phyloP scores from a whole-genome alignment of 1,140 invertebrate species.

The Eupeodes corollae region DNA sequence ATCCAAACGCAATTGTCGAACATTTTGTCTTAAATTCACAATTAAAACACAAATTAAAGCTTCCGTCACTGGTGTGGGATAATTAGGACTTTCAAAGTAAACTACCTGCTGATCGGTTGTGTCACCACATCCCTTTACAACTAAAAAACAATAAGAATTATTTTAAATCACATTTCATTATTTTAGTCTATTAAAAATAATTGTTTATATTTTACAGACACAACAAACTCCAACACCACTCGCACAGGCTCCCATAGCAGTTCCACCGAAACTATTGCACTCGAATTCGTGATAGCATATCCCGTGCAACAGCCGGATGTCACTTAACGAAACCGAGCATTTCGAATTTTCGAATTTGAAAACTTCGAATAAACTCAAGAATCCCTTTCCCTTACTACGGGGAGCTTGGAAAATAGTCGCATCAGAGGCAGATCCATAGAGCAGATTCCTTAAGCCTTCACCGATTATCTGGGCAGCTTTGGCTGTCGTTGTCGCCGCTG shows the following conservation, averaged over 20 bases:
- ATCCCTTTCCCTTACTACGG: constrained; percentile 33
- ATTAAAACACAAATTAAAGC: constrained; percentile 47
- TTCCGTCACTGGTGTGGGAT: constrained; percentile 34
- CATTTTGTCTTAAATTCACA: constrained; percentile 46
- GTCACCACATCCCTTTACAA: constrained; percentile 46
- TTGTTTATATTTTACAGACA: constrained; percentile 44
- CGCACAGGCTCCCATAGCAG: constrained; percentile 53
- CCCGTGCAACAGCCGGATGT: constrained; percentile 39
- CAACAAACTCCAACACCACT: constrained; percentile 66
- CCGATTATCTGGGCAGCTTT: no score
- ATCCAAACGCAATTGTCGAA: constrained; percentile 56
- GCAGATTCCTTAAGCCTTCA: constrained; percentile 16
- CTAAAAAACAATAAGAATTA: constrained; percentile 34
- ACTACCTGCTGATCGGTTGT: constrained; percentile 41
- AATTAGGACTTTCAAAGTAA: constrained; percentile 50
- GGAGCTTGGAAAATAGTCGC: constrained; percentile 27
- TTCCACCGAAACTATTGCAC: constrained; percentile 49
- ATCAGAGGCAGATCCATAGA: constrained; percentile 23
- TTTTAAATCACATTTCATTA: background rate
- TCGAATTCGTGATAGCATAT: constrained; percentile 55
- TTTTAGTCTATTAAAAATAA: background rate
- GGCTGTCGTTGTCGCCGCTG: no score
- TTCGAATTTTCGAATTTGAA: constrained; percentile 55
- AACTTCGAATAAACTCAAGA: constrained; percentile 61
- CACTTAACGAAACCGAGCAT: constrained; percentile 41